These are phyloP conservation scores for Stercorarius parasiticus DNA, from an alignment of 2,113 vertebrate genomes.

Conservation along the genomic window DNA sequence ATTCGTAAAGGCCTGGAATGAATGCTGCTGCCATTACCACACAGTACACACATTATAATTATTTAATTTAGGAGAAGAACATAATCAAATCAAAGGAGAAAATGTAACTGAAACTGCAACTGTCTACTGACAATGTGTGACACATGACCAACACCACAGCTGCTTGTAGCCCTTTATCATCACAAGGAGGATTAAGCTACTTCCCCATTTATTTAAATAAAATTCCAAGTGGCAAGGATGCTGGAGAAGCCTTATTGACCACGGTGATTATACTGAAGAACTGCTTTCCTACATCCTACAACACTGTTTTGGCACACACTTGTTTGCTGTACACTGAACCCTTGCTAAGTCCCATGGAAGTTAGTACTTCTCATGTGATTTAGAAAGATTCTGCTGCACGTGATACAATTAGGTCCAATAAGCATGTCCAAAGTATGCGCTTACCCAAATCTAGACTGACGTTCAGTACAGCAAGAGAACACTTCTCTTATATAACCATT, in stretches of 20 bases:
- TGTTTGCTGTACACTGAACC: background rate
- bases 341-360: background rate
- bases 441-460: background rate
- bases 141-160: background rate
- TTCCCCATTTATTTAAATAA: conserved; percentile 6
- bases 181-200: background rate
- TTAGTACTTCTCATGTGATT: background rate
- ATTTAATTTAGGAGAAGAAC: conserved; percentile 55
- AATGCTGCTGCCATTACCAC: conserved; percentile 5
- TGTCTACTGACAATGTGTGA: conserved; percentile 9
- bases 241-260: background rate
- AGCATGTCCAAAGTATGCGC: background rate
- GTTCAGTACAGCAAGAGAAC: background rate
- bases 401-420: background rate
- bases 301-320: background rate
- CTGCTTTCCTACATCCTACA: background rate
- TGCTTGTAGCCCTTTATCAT: conserved; percentile 29
- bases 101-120: conserved; percentile 55
- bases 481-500: background rate
- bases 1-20: background rate
- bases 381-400: background rate
- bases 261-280: background rate
- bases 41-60: conserved; percentile 33
- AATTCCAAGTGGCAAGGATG: background rate
- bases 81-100: conserved; percentile 59